Base-by-base conservation (phyloP, 2,113 vertebrate genomes). In the Hyperoodon ampullatus region DNA sequence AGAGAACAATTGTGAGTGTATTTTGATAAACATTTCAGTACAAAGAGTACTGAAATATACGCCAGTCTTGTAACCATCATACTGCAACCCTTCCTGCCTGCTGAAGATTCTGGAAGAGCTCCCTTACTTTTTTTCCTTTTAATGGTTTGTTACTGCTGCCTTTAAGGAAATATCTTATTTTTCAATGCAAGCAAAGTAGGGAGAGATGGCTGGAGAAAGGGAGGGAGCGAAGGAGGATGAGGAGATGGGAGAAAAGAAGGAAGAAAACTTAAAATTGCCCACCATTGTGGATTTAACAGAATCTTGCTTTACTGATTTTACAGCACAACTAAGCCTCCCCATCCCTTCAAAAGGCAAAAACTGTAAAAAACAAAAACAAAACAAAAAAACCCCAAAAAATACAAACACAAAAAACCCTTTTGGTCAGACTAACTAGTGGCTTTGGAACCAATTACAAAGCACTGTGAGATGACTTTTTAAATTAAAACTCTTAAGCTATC, bases 71-170 rank as follows among this genome's bases (percentile, higher is more conserved):
- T 97, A 98, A 93, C 94, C 88, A 74, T 95, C 86, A 93, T 78
- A 95, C 86, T 92, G 95, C 95, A 97, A 97, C 94, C 66, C 72
- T 90, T 88, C 92, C 58, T 94, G 44, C 68, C 75, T 93, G 78
- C 92, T 94, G 47, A 97, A 98, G 97, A 91, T 55, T 88, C 74
- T 85, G 97, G 96, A 98, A 97, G 96, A 98, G 80, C 44, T 15
- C 28, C 9, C 82, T 96, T 90, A 90, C 77, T 97, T 96, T 53
- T 26, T 55, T 24, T 95, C 86, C 96, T 98, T 98, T 98, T 98
- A 98, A 98, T 95, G 94, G 97, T 90, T 96, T 98, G 98, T 98
- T 98, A 98, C 95, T 98, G 97, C 95, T 98, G 97, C 98, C 98
- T 98, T 98, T 95, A 98, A 98, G 97, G 97, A 92, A 95, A 98